Evolutionary conservation across 2,888 invertebrate species (phyloP).

Genomic region (Sinotaia quadrata): DNA sequence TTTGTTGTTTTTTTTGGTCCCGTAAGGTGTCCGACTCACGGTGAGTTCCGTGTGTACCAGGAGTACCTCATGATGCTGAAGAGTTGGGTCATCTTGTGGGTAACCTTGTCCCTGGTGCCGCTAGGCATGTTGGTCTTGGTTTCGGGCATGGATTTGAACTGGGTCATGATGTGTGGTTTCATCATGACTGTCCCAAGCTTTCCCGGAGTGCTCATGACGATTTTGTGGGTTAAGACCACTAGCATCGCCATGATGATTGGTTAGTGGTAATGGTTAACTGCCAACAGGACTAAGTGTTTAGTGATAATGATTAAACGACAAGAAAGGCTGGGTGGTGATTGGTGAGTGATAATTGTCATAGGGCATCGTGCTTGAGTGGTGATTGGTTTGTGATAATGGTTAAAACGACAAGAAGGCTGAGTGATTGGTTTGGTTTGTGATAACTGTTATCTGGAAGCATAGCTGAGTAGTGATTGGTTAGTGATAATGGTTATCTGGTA

Average conservation of each 20-base stretch:
- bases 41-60: slow-evolving; percentile 42
- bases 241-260: slow-evolving; percentile 55
- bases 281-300: too few species aligned
- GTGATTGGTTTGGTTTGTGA: too few species aligned
- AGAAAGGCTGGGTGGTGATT: too few species aligned
- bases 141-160: slow-evolving; percentile 61
- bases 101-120: slow-evolving; percentile 61
- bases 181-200: slow-evolving; percentile 62
- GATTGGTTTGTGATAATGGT: too few species aligned
- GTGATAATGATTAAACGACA: too few species aligned
- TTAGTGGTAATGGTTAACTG: slow-evolving; percentile 27
- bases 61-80: slow-evolving; percentile 56
- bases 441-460: too few species aligned
- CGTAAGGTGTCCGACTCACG: slow-evolving; percentile 32
- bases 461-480: too few species aligned
- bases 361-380: too few species aligned
- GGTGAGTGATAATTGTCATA: too few species aligned
- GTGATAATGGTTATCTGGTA: too few species aligned
- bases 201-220: slow-evolving; percentile 58
- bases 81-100: slow-evolving; percentile 67
- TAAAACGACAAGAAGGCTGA: too few species aligned
- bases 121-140: slow-evolving; percentile 53
- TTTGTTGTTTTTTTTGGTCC: neutral
- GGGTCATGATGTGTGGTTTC: slow-evolving; percentile 58
- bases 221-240: slow-evolving; percentile 62